Evolutionary conservation across 1,140 invertebrate species (phyloP).

Genomic region (Meloidogyne chitwoodi): DNA sequence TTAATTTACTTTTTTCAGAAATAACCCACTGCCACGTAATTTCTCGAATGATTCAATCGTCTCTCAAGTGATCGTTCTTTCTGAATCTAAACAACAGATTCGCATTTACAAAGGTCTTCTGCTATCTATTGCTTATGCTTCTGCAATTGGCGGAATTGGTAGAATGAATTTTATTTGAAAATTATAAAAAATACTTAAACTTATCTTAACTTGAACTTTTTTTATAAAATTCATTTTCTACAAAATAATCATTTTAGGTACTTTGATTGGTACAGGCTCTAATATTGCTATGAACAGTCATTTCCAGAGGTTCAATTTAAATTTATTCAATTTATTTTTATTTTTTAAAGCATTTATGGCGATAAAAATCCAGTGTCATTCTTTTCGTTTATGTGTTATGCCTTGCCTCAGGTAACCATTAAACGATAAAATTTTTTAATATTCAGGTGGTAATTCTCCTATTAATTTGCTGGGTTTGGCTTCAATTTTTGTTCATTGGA

Average conservation of each 20-base stretch:
- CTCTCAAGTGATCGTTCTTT: conserved; percentile 12
- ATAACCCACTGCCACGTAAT: neutral
- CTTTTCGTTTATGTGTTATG: conserved; percentile 72
- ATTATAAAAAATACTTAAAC: too few species aligned
- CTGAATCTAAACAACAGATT: conserved; percentile 12
- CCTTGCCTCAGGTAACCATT: conserved; percentile 66
- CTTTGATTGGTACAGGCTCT: conserved; percentile 79
- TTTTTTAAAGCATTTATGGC: conserved; percentile 26
- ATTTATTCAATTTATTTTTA: neutral
- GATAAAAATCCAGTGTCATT: conserved; percentile 67
- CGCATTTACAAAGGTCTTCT: conserved; percentile 61
- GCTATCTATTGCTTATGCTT: conserved; percentile 75
- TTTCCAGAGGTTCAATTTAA: conserved; percentile 3
- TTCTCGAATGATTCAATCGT: neutral
- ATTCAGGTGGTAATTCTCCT: conserved; percentile 65
- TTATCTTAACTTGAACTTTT: neutral
- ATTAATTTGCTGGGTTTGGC: conserved; percentile 69
- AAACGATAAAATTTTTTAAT: neutral
- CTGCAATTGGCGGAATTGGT: conserved; percentile 74
- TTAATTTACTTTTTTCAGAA: too few species aligned
- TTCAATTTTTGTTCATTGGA: conserved; percentile 72
- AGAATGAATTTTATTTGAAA: conserved; percentile 65
- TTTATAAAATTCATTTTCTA: too few species aligned
- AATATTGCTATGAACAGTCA: conserved; percentile 78
- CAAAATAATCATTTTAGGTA: conserved; percentile 64